A percentile compares a stretch with the other conserved stretches of the same genome.
Conservation (phyloP, 2,888 invertebrate genomes). For the Drosophila niveifrons region DNA sequence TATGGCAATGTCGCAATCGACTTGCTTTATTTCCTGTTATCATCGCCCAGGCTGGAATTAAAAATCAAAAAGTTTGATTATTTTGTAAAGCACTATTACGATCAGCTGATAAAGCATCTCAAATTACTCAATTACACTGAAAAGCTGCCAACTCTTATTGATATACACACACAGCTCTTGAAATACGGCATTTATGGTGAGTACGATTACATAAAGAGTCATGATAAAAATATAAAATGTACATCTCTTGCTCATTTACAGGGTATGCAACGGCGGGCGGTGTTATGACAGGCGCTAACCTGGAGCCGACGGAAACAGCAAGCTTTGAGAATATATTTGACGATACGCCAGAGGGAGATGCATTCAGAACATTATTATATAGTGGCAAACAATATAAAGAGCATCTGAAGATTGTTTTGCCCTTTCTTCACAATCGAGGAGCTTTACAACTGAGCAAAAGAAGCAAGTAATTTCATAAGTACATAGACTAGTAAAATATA, state of each 20-base stretch:
- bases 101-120: conserved; percentile 69
- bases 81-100: conserved; percentile 77
- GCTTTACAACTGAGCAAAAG: conserved; percentile 32
- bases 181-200: conserved; percentile 72
- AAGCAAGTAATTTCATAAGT: conserved; percentile 1
- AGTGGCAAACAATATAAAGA: conserved; percentile 31
- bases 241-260: conserved; percentile 3
- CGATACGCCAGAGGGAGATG: conserved; percentile 36
- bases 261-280: conserved; percentile 40
- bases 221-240: background rate
- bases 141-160: conserved; percentile 70
- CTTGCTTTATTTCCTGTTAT: conserved; percentile 74
- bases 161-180: conserved; percentile 72
- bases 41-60: conserved; percentile 72
- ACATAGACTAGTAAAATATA: background rate
- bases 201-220: background rate
- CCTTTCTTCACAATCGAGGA: conserved; percentile 59
- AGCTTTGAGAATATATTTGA: conserved; percentile 48
- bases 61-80: conserved; percentile 77
- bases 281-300: conserved; percentile 36
- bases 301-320: conserved; percentile 45
- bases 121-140: conserved; percentile 72
- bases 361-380: conserved; percentile 38
- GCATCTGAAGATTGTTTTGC: conserved; percentile 43
- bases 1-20: conserved; percentile 72